Percentiles rank a stretch among this genome's conserved stretches.
Conservation (phyloP, 2,888 invertebrate species). For the Eudemis profundana region DNA sequence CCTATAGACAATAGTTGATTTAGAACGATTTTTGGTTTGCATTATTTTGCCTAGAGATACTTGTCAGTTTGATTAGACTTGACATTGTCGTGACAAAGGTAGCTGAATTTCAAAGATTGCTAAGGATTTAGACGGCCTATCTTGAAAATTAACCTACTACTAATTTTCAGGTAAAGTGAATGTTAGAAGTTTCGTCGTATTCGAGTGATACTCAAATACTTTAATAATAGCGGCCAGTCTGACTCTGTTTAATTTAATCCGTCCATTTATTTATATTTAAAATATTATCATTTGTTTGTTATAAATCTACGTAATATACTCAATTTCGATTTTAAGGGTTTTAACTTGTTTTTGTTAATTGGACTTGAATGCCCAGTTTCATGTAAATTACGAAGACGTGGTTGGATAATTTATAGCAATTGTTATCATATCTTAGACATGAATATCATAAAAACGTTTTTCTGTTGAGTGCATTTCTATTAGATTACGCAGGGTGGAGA, state of each 20-base stretch:
- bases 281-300: neutral
- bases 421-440: too few species aligned
- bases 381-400: too few species aligned
- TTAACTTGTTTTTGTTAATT: neutral
- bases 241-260: neutral
- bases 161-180: conserved; percentile 17
- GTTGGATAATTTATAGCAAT: too few species aligned
- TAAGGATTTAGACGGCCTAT: neutral
- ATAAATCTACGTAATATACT: neutral
- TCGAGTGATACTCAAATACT: neutral
- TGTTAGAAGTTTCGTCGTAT: neutral
- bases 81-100: neutral
- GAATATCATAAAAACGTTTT: neutral
- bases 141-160: conserved; percentile 2
- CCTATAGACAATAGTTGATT: too few species aligned
- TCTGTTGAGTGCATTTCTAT: conserved; percentile 18
- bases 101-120: neutral
- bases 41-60: neutral
- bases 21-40: neutral
- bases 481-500: conserved; percentile 3
- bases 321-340: neutral
- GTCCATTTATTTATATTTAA: neutral
- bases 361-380: neutral
- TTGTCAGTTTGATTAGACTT: conserved; percentile 8
- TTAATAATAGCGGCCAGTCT: neutral